Conservation (phyloP, 1,140 invertebrate genomes). For the Wasmannia auropunctata region DNA sequence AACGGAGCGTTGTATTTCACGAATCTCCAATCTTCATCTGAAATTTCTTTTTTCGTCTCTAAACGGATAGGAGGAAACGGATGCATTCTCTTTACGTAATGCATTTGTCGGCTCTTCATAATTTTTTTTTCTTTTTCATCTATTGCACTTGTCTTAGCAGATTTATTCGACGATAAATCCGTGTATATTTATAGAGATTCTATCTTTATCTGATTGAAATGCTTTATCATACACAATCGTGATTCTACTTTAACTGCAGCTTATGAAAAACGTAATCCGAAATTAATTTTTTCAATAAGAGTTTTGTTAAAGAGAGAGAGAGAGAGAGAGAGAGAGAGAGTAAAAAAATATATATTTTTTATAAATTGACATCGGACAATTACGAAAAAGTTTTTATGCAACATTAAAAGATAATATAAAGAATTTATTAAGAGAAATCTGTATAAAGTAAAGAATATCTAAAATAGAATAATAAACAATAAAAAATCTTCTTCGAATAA, state of each 20-base stretch:
- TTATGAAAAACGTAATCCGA: background rate
- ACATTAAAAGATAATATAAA: background rate
- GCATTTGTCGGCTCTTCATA: background rate
- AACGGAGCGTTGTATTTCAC: constrained; percentile 11
- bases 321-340: too few relatives aligned
- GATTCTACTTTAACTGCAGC: background rate
- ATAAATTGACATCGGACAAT: background rate
- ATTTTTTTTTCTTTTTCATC: background rate
- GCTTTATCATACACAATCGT: background rate
- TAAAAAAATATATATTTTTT: background rate
- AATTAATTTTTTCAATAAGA: background rate
- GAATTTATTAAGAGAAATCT: background rate
- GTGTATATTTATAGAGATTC: background rate
- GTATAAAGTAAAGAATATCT: background rate
- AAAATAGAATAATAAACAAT: background rate
- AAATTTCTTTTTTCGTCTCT: constrained; percentile 16
- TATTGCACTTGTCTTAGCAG: background rate
- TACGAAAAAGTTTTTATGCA: background rate
- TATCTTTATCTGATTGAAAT: background rate
- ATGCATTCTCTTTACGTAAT: background rate
- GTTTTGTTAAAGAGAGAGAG: background rate
- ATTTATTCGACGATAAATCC: background rate
- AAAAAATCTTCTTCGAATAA: background rate
- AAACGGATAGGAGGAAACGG: background rate
- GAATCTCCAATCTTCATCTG: constrained; percentile 1